Evolutionary conservation across 2,888 invertebrate species (phyloP), one percentile per base, ranked within the genome.

Genomic region (Chymomyza procnemis): DNA sequence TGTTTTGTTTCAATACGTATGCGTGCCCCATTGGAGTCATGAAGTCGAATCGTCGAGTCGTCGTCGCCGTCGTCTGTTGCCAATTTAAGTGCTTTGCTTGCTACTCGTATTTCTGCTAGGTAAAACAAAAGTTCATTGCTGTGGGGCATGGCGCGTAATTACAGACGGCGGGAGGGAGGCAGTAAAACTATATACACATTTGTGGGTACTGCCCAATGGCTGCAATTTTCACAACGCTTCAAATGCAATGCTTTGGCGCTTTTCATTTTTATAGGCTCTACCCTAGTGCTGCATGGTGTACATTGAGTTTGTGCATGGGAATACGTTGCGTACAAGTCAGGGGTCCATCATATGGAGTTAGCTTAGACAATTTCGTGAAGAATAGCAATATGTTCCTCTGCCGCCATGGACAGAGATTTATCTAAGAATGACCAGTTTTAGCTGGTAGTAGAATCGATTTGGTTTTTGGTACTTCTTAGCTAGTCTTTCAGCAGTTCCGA

Each of bases 161-260:
- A 50, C 26, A 26, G 26, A 26, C 26, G n/a, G n/a, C n/a, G n/a
- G n/a, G n/a, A n/a, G n/a, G n/a, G n/a, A n/a, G n/a, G n/a, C n/a
- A 18, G 18, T 5, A 16, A 8, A 50, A 14, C 16, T 5, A 41
- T 12, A 41, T 12, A 41, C 34, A 41, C 34, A 41, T 26, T 26
- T 26, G 26, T 41, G 34, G 1, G 34, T 41, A 12, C 34, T n/a
- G 50, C 50, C 50, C 50, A 54, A 21, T 59, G 21, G 46, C 67
- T 65, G 58, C 65, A 61, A 71, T 67, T 59, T 70, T 58, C 55
- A 64, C 62, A 60, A 55, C 46, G 59, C 62, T 69, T 26, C 26
- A 26, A 26, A 26, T 26, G 52, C 65, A 54, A n/a, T 61, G 68
- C 68, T 56, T 65, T 47, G 64, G 77, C 62, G 61, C 56, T 74